phyloP scores from a whole-genome alignment of 2,888 invertebrate species.

The Apodemia zela region DNA sequence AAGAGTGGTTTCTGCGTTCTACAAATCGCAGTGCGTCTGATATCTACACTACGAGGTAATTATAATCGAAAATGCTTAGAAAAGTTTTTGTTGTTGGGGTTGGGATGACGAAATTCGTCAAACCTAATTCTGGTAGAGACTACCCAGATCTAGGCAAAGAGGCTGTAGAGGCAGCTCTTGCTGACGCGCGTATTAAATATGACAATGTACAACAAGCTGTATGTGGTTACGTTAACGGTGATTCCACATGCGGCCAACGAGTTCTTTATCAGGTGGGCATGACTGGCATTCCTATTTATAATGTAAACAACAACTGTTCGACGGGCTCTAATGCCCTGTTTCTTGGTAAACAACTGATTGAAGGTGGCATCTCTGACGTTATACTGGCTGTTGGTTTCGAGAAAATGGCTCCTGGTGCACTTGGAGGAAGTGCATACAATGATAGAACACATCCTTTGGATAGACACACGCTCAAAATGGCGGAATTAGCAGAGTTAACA shows the following conservation, averaged over 20 bases:
- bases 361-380: conserved; percentile 92
- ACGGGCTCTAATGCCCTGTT: conserved; percentile 96
- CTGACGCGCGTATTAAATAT: conserved; percentile 90
- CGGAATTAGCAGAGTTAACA: conserved; percentile 89
- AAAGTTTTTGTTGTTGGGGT: conserved; percentile 95
- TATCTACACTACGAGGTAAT: conserved; percentile 54
- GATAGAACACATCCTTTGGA: conserved; percentile 95
- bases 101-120: conserved; percentile 99
- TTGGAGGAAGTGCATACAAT: conserved; percentile 85
- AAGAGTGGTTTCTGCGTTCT: conserved; percentile 16
- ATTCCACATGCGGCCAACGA: conserved; percentile 97
- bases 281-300: conserved; percentile 98
- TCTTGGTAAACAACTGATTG: conserved; percentile 95
- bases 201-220: conserved; percentile 92
- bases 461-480: conserved; percentile 92
- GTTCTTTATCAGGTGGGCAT: conserved; percentile 96
- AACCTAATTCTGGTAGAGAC: conserved; percentile 93
- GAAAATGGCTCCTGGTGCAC: conserved; percentile 97
- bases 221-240: conserved; percentile 96
- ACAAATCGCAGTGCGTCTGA: conserved; percentile 44
- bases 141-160: conserved; percentile 98
- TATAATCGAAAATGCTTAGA: conserved; percentile 65
- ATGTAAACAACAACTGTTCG: conserved; percentile 99
- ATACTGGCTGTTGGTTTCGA: conserved; percentile 97
- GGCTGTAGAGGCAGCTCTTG: conserved; percentile 92